These are phyloP conservation scores for Notodromas monacha DNA, from an alignment of 2,888 invertebrate genomes.

Conservation along the genomic window DNA sequence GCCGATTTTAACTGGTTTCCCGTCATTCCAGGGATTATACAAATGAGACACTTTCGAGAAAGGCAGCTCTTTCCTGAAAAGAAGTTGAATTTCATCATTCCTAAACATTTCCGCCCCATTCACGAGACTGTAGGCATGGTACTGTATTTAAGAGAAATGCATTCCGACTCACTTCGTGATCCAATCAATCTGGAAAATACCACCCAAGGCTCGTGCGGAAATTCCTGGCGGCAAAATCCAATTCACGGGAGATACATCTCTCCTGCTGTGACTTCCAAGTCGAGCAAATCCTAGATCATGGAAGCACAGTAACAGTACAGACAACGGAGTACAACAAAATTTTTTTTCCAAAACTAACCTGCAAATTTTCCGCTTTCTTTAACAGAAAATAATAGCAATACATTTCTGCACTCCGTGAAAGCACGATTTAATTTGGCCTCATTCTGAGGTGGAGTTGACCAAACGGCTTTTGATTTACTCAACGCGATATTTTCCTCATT, in stretches of 20 bases:
- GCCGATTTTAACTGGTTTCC: conserved; percentile 94
- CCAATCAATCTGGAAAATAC: conserved; percentile 89
- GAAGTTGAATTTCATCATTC: too few species aligned
- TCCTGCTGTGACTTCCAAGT: conserved; percentile 49
- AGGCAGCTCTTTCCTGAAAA: conserved; percentile 43
- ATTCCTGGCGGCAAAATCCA: conserved; percentile 82
- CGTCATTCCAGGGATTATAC: conserved; percentile 92
- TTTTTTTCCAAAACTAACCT: too few species aligned
- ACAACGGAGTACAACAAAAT: too few species aligned
- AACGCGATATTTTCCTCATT: conserved; percentile 82
- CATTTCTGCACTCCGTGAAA: conserved; percentile 64
- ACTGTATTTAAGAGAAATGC: too few species aligned
- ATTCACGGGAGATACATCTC: conserved; percentile 56
- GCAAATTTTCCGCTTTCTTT: conserved; percentile 71
- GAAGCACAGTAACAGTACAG: too few species aligned
- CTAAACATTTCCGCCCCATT: too few species aligned
- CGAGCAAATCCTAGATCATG: conserved; percentile 70
- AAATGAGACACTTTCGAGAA: conserved; percentile 69
- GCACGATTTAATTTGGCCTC: conserved; percentile 84
- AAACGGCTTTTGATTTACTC: conserved; percentile 77
- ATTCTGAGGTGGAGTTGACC: conserved; percentile 90
- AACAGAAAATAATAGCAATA: conserved; percentile 76
- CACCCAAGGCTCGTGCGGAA: conserved; percentile 65
- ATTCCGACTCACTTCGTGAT: conserved; percentile 35
- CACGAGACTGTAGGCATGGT: too few species aligned